Percentiles rank a stretch among this genome's conserved stretches.
Evolutionary conservation across 2,888 invertebrate species (phyloP).

Genomic region (Ellobium chinense): DNA sequence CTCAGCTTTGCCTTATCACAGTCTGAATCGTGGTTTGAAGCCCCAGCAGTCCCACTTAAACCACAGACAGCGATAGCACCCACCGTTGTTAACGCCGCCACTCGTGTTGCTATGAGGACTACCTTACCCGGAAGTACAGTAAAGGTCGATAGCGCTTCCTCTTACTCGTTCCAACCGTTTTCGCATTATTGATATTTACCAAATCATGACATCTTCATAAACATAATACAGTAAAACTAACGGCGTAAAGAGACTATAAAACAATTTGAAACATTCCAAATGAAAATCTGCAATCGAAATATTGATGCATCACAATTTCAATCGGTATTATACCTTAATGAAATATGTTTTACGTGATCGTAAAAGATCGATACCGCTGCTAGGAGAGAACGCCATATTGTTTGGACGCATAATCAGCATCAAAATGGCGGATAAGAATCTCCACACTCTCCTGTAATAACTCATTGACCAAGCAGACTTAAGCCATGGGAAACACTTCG

Average conservation of each 20-base stretch:
- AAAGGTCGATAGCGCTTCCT: neutral
- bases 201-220: no score
- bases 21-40: neutral
- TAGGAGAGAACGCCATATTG: constrained; percentile 37
- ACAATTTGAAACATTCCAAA: no score
- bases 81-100: constrained; percentile 49
- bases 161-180: no score
- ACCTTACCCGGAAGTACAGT: constrained; percentile 29
- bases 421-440: constrained; percentile 17
- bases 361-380: constrained; percentile 18
- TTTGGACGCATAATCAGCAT: constrained; percentile 42
- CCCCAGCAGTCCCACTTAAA: constrained; percentile 1
- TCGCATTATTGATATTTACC: no score
- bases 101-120: constrained; percentile 49
- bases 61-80: neutral
- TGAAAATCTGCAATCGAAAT: no score
- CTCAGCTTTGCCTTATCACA: constrained; percentile 1
- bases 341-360: no score
- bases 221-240: no score
- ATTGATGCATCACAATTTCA: no score
- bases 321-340: no score
- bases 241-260: no score
- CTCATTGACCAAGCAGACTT: neutral
- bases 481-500: constrained; percentile 67
- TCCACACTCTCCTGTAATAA: neutral